These are phyloP conservation scores for Popillia japonica DNA, from an alignment of 1,140 invertebrate genomes.

Conservation along the genomic window DNA sequence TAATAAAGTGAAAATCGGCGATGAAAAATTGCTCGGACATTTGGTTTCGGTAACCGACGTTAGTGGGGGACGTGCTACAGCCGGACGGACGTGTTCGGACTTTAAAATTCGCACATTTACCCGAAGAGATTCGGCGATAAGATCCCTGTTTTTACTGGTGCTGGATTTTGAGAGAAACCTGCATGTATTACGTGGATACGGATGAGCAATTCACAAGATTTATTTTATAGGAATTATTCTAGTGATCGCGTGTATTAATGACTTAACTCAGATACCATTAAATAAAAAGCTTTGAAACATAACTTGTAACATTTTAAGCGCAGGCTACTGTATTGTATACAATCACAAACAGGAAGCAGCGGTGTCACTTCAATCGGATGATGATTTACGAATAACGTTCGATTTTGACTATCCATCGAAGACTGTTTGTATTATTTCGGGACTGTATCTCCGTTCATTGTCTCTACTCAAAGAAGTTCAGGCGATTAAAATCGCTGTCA, in stretches of 20 bases:
- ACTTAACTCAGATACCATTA: no score
- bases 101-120: constrained; percentile 39
- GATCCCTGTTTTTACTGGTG: not conserved
- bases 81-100: constrained; percentile 52
- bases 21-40: constrained; percentile 62
- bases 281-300: no score
- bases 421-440: constrained; percentile 44
- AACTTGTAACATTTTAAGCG: no score
- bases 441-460: constrained; percentile 39
- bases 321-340: no score
- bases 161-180: no score
- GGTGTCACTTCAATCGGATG: not conserved
- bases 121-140: constrained; percentile 39
- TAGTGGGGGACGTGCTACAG: constrained; percentile 44
- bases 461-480: not conserved
- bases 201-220: no score
- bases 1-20: constrained; percentile 60
- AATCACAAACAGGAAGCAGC: constrained; percentile 40
- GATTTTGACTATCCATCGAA: constrained; percentile 30
- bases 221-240: no score
- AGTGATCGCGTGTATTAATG: no score
- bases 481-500: not conserved
- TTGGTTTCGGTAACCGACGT: constrained; percentile 53
- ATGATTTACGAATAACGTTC: not conserved
- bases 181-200: no score